Conservation (phyloP, 2,888 invertebrate genomes). For the Coleophora flavipennella region DNA sequence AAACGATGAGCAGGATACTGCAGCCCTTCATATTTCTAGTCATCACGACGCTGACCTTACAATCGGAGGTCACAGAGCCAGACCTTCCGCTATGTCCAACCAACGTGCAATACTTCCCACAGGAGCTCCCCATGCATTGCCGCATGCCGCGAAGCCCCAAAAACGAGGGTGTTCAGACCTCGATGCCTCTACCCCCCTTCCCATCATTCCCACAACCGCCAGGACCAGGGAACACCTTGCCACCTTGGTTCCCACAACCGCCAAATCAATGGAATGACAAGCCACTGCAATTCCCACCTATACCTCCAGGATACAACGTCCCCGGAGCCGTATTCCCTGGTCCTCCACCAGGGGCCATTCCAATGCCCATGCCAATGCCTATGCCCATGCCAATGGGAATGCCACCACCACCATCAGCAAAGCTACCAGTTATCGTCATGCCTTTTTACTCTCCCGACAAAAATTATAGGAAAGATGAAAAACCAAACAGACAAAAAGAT, state of each 20-base stretch:
- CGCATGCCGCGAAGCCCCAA: conserved; percentile 37
- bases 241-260: not conserved
- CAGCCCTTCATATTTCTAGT: conserved; percentile 14
- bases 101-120: conserved; percentile 46
- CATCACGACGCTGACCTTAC: conserved; percentile 14
- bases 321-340: not conserved
- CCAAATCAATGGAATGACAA: too few relatives aligned
- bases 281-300: not conserved
- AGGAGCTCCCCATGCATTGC: conserved; percentile 59
- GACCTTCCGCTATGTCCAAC: conserved; percentile 53
- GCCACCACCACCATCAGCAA: conserved; percentile 26
- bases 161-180: conserved; percentile 18
- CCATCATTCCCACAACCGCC: conserved; percentile 18
- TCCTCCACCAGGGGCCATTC: conserved; percentile 13
- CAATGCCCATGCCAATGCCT: conserved; percentile 15
- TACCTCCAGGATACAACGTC: not conserved
- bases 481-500: not conserved
- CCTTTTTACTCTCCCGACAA: conserved; percentile 55
- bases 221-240: not conserved
- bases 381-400: conserved; percentile 18
- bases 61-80: conserved; percentile 21
- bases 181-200: conserved; percentile 21
- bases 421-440: conserved; percentile 61
- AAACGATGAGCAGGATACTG: too few relatives aligned
- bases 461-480: not conserved